Base-by-base conservation (phyloP, 2,888 invertebrate species). In the Chesias legatella region DNA sequence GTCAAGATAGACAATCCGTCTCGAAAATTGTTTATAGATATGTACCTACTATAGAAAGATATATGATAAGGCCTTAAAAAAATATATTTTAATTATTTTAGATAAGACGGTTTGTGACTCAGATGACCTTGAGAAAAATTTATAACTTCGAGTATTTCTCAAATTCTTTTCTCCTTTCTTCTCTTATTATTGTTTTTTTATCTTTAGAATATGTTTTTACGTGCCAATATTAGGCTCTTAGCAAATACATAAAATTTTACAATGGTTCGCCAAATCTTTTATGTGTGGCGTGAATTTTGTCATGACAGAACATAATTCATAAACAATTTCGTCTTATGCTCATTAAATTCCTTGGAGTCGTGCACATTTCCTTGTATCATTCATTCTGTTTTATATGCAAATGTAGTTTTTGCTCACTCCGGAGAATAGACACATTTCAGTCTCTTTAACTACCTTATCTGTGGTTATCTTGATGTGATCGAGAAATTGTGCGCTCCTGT, bases 401-500 rank as follows among this genome's bases (percentile, higher is more conserved):
- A 17, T 38, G 20, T 36, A 37, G 23, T 47, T 46, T 40, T 28
- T 39, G 22, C 13, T 1, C 7, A 24, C 11, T 9, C 24, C 31
- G 29, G 6, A 5, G 40, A 36, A 48, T 23, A 11, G 32, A 8
- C 33, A 31, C 8, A 33, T 35, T 46, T 37, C 17, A 30, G 30
- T 43, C 29, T 51, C 13, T 48, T 51, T 42, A 41, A 17, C 26
- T 22, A 25, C 23, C 6, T 31, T 58, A 38, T 43, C 36, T 34
- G 22, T 37, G 13, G 20, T 46, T 53, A 53, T 53, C 50, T 55
- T 40, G 32, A 39, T 41, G 39, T 29, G 26, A 51, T 46, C 41
- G 39, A 37, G 27, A 24, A 31, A 24, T 27, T 27, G 9, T 17
- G 7, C 7, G 41, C 48, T 43, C 35, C 48, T 36, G 45, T 38